Conservation (phyloP, 2,797 vertebrate genomes). For the Setipinna tenuifilis region DNA sequence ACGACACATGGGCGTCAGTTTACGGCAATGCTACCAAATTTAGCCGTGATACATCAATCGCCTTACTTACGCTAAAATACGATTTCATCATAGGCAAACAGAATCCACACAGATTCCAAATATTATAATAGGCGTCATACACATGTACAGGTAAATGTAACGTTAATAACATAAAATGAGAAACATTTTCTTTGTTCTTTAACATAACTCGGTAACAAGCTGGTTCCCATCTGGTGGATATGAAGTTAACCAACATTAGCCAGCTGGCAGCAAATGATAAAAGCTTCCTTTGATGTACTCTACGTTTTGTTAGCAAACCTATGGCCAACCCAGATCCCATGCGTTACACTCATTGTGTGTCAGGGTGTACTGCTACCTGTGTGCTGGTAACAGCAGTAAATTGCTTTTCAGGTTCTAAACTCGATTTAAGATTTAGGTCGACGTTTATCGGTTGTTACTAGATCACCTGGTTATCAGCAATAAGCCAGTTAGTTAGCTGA, state of each 20-base stretch:
- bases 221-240: not conserved
- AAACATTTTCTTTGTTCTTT: not conserved
- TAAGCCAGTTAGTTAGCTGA: not conserved
- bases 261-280: not conserved
- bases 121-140: not conserved
- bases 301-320: not conserved
- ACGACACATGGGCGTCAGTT: not conserved
- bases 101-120: not conserved
- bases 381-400: not conserved
- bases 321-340: not conserved
- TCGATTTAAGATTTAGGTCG: not conserved
- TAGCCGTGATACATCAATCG: not conserved
- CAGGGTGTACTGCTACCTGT: no score
- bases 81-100: not conserved
- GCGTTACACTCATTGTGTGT: no score
- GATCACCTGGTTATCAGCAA: not conserved
- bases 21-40: not conserved
- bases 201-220: not conserved
- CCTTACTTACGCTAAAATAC: not conserved
- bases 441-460: not conserved
- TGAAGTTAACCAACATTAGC: constrained; percentile 36
- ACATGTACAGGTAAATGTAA: not conserved
- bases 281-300: not conserved
- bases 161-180: not conserved
- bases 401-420: not conserved